phyloP scores from a whole-genome alignment of 2,113 vertebrate genomes.

The Gallinago jamesoni region DNA sequence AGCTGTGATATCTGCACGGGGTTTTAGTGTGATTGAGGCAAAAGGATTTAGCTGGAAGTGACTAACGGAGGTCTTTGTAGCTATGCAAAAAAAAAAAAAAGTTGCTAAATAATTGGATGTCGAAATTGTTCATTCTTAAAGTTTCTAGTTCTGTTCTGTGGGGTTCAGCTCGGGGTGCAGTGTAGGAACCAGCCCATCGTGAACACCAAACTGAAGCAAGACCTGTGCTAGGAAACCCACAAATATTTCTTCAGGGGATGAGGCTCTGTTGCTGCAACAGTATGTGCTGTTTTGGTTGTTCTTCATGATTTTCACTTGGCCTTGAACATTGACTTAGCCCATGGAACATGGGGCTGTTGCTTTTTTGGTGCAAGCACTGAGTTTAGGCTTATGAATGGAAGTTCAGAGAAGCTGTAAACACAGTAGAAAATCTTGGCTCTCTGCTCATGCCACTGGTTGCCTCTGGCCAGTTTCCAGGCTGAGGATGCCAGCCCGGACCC shows the following conservation, averaged over 20 bases:
- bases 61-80: not conserved
- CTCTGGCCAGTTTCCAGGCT: not conserved
- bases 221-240: not conserved
- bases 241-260: not conserved
- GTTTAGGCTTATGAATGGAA: not conserved
- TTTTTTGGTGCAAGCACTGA: not conserved
- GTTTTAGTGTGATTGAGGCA: not conserved
- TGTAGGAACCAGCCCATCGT: not conserved
- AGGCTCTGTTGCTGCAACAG: rapidly evolving
- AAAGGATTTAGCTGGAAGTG: not conserved
- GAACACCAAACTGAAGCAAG: not conserved
- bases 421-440: not conserved
- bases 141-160: not conserved
- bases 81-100: not conserved
- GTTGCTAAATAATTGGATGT: not conserved
- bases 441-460: not conserved
- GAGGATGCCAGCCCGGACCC: not conserved
- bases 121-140: not conserved
- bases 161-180: not conserved
- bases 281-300: not conserved
- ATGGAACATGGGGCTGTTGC: not conserved
- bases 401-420: not conserved
- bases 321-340: not conserved
- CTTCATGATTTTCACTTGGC: not conserved
- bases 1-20: not conserved